These are phyloP conservation scores for Danaus plexippus DNA, from an alignment of 1,140 invertebrate species.

Conservation along the genomic window DNA sequence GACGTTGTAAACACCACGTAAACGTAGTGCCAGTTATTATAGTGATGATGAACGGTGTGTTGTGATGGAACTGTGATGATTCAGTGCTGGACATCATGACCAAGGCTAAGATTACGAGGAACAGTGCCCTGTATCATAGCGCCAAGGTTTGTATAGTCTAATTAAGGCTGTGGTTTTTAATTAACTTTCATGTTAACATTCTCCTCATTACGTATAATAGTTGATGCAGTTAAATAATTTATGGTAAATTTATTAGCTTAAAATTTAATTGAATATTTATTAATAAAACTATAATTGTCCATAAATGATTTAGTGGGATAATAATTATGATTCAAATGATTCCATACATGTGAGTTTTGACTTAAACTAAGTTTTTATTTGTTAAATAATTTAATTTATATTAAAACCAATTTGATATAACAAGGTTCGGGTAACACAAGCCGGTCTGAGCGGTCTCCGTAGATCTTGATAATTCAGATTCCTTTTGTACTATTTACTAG, in stretches of 20 bases:
- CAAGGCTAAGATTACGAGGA: slow-evolving; percentile 53
- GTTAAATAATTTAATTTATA: no score
- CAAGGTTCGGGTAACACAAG: slow-evolving; percentile 29
- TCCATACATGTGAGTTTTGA: no score
- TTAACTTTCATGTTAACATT: no score
- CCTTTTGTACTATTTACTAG: no score
- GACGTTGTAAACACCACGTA: slow-evolving; percentile 58
- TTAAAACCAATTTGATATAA: slow-evolving; percentile 1
- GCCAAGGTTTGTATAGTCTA: slow-evolving; percentile 47
- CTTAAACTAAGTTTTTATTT: no score
- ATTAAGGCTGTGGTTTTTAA: not conserved
- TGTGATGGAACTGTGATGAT: slow-evolving; percentile 51
- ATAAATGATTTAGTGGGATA: no score
- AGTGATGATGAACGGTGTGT: slow-evolving; percentile 29
- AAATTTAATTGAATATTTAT: no score
- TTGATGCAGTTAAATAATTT: no score
- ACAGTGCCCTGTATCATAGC: slow-evolving; percentile 61
- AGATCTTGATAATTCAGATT: slow-evolving; percentile 40
- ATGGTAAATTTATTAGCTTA: no score
- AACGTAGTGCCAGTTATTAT: slow-evolving; percentile 24
- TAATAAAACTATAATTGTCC: no score
- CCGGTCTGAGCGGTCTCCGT: slow-evolving; percentile 33
- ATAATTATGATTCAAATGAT: no score
- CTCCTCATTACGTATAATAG: no score
- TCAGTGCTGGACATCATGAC: slow-evolving; percentile 50